A percentile compares a stretch with the other conserved stretches of the same genome.
phyloP scores from a whole-genome alignment of 2,888 invertebrate species.

The Aelia acuminata region DNA sequence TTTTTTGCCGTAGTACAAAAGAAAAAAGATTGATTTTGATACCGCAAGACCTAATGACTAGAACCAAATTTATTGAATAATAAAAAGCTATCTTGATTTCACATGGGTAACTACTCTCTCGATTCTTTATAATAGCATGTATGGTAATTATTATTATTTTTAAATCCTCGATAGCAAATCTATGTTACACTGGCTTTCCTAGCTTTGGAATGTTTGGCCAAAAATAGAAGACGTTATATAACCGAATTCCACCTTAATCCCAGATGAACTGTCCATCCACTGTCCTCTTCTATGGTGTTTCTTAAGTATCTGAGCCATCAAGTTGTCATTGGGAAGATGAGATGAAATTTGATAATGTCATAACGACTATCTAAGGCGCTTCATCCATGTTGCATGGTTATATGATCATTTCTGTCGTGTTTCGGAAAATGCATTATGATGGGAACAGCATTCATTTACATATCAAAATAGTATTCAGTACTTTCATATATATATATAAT shows the following conservation, averaged over 20 bases:
- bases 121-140: too few species aligned
- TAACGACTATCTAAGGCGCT: neutral
- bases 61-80: too few species aligned
- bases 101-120: too few species aligned
- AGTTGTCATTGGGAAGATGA: neutral
- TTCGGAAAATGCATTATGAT: neutral
- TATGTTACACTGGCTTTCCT: neutral
- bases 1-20: too few species aligned
- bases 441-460: too few species aligned
- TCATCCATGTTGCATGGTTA: neutral
- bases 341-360: neutral
- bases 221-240: neutral
- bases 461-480: too few species aligned
- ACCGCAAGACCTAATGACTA: too few species aligned
- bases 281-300: neutral
- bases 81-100: too few species aligned
- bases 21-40: too few species aligned
- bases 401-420: neutral
- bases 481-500: too few species aligned
- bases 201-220: neutral
- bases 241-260: neutral
- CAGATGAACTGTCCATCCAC: neutral
- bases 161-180: too few species aligned
- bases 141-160: too few species aligned
- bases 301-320: neutral